Evolutionary conservation across 1,140 invertebrate genomes (phyloP).

Genomic region (Gonioctena quinquepunctata): DNA sequence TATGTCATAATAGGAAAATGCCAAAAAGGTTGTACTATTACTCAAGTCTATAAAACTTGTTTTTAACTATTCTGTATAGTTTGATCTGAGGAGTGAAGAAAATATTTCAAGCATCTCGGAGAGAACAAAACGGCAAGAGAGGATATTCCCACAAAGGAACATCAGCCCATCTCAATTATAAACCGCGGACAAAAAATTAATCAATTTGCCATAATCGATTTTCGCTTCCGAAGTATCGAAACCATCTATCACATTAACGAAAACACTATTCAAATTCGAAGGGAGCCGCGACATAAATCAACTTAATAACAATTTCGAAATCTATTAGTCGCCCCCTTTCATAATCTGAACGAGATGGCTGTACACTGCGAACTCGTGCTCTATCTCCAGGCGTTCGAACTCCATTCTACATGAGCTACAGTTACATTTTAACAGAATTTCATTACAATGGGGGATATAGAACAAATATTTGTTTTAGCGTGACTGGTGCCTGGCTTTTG

Average conservation of each 20-base stretch:
- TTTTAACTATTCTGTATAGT: no score
- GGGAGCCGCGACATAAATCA: not conserved
- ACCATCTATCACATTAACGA: not conserved
- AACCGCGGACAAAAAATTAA: no score
- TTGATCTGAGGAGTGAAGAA: no score
- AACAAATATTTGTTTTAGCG: not conserved
- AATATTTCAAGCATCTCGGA: no score
- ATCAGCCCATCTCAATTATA: no score
- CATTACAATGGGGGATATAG: not conserved
- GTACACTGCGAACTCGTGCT: not conserved
- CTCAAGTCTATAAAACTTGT: no score
- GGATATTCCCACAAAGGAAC: no score
- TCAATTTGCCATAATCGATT: no score
- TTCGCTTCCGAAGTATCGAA: not conserved
- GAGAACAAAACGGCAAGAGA: no score
- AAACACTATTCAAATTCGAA: not conserved
- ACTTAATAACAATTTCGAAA: not conserved
- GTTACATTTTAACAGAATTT: not conserved
- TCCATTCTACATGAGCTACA: not conserved
- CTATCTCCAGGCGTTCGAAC: not conserved
- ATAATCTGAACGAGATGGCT: not conserved
- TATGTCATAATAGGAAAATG: no score
- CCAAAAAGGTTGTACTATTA: no score
- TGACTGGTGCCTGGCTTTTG: not conserved
- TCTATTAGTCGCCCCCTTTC: not conserved